These are phyloP conservation scores for Prionailurus bengalensis DNA, from an alignment of 2,113 vertebrate species.

Conservation along the genomic window DNA sequence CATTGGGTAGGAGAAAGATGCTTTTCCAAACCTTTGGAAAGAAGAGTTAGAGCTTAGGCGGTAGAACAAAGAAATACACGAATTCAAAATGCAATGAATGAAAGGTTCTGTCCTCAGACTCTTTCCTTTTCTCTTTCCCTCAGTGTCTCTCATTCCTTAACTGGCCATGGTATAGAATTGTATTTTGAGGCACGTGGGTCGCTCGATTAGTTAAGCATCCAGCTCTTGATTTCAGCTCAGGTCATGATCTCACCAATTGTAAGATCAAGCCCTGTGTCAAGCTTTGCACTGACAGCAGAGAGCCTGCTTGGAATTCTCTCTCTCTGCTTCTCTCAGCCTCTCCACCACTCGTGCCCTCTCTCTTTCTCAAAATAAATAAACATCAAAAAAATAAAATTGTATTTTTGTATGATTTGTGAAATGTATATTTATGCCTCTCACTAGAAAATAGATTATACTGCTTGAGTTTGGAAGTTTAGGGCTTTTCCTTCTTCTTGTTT, in stretches of 20 bases:
- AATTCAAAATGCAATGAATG: not conserved
- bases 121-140: not conserved
- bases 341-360: too few relatives aligned
- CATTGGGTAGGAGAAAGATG: not conserved
- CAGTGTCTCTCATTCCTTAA: constrained; percentile 8
- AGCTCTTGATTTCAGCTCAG: too few relatives aligned
- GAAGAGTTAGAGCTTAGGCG: not conserved
- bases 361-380: too few relatives aligned
- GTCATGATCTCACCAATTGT: too few relatives aligned
- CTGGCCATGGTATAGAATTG: not conserved
- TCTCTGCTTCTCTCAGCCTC: too few relatives aligned
- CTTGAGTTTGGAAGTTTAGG: not conserved
- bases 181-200: not conserved
- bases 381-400: not conserved
- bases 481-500: not conserved
- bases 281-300: too few relatives aligned
- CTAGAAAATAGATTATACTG: not conserved
- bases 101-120: not conserved
- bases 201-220: too few relatives aligned
- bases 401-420: constrained; percentile 2
- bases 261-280: too few relatives aligned
- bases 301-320: too few relatives aligned
- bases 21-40: not conserved
- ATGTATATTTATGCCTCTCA: not conserved
- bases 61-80: not conserved